Conservation (phyloP, 2,888 invertebrate genomes). For the Pyrrhosoma nymphula region DNA sequence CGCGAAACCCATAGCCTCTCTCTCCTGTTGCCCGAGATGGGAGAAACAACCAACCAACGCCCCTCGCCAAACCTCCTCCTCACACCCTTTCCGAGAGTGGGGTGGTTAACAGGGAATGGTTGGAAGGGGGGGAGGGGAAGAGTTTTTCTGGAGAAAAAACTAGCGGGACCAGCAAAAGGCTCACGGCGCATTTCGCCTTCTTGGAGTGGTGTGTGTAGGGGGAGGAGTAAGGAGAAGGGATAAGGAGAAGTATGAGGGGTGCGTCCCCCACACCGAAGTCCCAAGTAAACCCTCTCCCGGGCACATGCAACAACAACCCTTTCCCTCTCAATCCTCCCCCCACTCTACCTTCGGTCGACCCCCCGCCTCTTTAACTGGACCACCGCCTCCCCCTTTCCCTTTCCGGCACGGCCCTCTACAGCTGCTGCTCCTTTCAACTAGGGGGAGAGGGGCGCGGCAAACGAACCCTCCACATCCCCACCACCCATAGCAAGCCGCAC, state of each 20-base stretch:
- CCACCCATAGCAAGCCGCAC: not conserved
- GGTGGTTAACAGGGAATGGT: not conserved
- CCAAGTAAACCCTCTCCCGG: not conserved
- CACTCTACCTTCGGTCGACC: not conserved
- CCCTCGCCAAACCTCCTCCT: no score
- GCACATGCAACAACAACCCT: not conserved
- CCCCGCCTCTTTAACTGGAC: not conserved
- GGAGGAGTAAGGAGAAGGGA: not conserved
- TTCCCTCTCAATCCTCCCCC: not conserved
- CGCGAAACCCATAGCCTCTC: not conserved
- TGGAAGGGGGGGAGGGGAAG: not conserved
- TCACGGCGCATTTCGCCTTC: not conserved
- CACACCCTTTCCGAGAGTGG: not conserved
- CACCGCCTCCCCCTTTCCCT: not conserved
- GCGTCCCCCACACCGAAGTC: no score
- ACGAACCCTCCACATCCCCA: not conserved
- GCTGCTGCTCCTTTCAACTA: not conserved
- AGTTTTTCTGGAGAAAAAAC: not conserved
- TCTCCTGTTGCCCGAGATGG: not conserved
- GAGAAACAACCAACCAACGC: not conserved
- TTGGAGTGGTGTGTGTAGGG: not conserved
- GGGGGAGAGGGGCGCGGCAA: not conserved
- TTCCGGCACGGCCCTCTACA: not conserved
- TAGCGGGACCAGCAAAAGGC: not conserved
- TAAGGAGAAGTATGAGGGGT: no score